Evolutionary conservation across 2,113 vertebrate species (phyloP), one percentile per base, ranked within the genome.

Genomic region (Amazona vittata): DNA sequence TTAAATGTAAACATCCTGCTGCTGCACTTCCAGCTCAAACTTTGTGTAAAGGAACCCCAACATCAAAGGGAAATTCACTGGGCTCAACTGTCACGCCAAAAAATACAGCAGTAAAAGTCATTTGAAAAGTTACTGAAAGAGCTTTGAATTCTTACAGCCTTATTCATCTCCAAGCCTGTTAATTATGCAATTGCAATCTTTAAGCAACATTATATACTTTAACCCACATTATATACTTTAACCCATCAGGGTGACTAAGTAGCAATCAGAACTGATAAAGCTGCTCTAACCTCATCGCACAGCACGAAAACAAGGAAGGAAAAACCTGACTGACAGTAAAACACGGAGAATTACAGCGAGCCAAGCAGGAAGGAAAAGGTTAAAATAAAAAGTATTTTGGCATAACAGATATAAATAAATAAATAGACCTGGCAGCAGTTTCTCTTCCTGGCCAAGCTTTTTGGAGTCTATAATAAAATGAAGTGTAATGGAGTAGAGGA

Each of bases 401-500:
- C 41, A 41, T 83, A 94, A 94, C 73, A 88, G 90, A 79, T 65
- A 75, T 15, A 93, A 93, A 95, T 75, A 93, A 85, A 71, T 91
- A 96, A 88, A 75, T 69, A 44, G 47, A 53, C 31, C 49, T 55
- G 82, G 89, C 83, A 86, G 89, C 62, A 86, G 95, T 94, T 53
- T 86, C 94, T 94, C 89, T 93, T 84, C 83, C 70, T 29, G 89
- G 46, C 71, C 35, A 68, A 86, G 87, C 93, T 35, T 94, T 97
- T 95, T 74, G 75, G 49, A 95, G 96, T 93, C 95, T 92, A n/a
- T 93, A 92, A 97, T 95, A 97, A 95, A 97, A 95, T 77, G 83
- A 78, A 92, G 94, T 90, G 74, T 95, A 96, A 90, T 86, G 50
- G 81, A 94, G 81, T 87, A 93, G 60, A 78, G 65, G 63, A 94